These are phyloP conservation scores for Labroides dimidiatus DNA, from an alignment of 2,797 vertebrate genomes.

Conservation along the genomic window DNA sequence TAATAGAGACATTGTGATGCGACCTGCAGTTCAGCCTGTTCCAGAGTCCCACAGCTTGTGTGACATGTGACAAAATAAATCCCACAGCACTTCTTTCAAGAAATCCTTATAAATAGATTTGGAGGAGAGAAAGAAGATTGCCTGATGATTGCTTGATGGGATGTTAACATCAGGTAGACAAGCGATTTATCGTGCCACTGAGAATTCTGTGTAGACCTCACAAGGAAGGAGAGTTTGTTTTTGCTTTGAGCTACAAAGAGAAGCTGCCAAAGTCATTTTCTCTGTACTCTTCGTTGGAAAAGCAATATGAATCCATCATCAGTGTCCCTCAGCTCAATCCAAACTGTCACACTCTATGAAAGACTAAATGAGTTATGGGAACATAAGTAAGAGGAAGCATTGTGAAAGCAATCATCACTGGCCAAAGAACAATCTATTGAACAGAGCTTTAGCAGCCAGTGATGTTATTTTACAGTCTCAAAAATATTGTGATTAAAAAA, in stretches of 20 bases:
- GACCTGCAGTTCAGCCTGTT: constrained; percentile 46
- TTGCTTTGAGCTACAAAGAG: constrained; percentile 67
- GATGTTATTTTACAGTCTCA: constrained; percentile 40
- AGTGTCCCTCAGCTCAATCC: constrained; percentile 68
- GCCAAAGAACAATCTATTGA: constrained; percentile 45
- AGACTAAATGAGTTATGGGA: constrained; percentile 66
- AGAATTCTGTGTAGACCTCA: constrained; percentile 66
- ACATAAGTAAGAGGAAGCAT: constrained; percentile 58
- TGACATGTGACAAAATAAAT: constrained; percentile 66
- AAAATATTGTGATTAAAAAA: constrained; percentile 45
- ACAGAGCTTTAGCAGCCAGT: constrained; percentile 29
- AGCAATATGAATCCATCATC: constrained; percentile 66
- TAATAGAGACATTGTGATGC: constrained; percentile 45
- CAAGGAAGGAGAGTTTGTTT: constrained; percentile 56
- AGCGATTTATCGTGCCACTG: constrained; percentile 61
- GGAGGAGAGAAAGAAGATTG: constrained; percentile 54
- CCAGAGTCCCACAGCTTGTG: constrained; percentile 44
- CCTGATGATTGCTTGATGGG: constrained; percentile 68
- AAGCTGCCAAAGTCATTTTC: constrained; percentile 65
- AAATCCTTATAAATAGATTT: constrained; percentile 66
- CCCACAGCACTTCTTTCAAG: constrained; percentile 43
- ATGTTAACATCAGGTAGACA: constrained; percentile 72
- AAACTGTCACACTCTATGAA: constrained; percentile 65
- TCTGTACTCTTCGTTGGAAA: constrained; percentile 65
- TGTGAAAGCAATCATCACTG: constrained; percentile 64